Evolutionary conservation across 2,888 invertebrate genomes (phyloP).

Genomic region (Cephus nigrinus): DNA sequence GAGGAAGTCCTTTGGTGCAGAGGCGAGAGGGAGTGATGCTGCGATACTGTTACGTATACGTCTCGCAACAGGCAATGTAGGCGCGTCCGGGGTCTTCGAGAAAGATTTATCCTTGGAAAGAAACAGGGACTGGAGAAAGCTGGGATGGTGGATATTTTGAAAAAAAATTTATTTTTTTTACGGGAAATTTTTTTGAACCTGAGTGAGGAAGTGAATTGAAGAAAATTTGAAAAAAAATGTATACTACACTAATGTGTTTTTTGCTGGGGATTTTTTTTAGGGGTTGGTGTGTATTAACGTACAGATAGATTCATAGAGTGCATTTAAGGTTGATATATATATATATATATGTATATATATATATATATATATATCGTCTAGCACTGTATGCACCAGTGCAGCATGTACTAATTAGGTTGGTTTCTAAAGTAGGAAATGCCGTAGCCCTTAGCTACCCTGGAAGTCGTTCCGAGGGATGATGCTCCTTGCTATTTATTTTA

Average conservation of each 20-base stretch:
- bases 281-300: background rate
- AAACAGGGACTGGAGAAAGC: background rate
- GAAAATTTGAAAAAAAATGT: background rate
- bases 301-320: background rate
- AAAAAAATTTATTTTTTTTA: background rate
- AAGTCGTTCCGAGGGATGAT: background rate
- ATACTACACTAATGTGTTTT: background rate
- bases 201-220: background rate
- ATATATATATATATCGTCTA: background rate
- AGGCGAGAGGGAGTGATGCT: background rate
- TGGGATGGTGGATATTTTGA: background rate
- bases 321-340: background rate
- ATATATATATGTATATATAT: too few relatives aligned
- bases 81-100: background rate
- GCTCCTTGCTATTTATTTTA: constrained; percentile 56
- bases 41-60: constrained; percentile 7
- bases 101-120: background rate
- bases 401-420: background rate
- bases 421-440: background rate
- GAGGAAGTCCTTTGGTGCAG: background rate
- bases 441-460: background rate
- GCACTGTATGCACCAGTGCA: background rate
- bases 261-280: background rate
- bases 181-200: background rate
- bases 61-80: background rate